A percentile compares a stretch with the other conserved stretches of the same genome.
phyloP scores from a whole-genome alignment of 2,888 invertebrate species.

The Heliconius erato region DNA sequence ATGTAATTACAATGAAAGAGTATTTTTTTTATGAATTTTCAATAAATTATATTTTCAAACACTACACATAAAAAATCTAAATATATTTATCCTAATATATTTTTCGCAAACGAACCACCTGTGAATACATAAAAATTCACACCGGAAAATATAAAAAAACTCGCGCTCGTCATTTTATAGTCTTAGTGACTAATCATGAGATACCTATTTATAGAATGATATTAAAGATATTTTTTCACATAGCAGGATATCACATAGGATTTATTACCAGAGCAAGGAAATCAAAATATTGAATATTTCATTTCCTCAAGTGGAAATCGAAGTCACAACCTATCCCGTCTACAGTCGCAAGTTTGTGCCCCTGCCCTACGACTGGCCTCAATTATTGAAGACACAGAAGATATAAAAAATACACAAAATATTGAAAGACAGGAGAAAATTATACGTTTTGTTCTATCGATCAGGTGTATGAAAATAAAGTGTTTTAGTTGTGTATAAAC shows the following conservation, averaged over 20 bases:
- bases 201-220: no score
- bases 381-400: conserved; percentile 22
- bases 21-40: no score
- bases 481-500: conserved; percentile 76
- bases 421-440: conserved; percentile 41
- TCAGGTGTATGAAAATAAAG: conserved; percentile 79
- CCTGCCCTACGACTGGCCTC: no score
- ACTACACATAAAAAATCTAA: neutral
- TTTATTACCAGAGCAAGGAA: no score
- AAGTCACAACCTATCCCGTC: no score
- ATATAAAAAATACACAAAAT: conserved; percentile 22
- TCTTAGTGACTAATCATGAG: neutral
- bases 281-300: no score
- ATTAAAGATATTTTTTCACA: no score
- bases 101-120: neutral
- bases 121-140: neutral
- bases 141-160: conserved; percentile 5
- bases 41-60: no score
- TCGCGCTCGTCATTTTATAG: conserved; percentile 28
- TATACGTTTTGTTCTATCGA: conserved; percentile 52
- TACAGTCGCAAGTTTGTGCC: no score
- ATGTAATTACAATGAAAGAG: neutral
- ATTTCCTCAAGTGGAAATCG: no score
- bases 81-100: neutral
- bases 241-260: no score